Evolutionary conservation across 2,888 invertebrate species (phyloP).

Genomic region (Andrena marginata): DNA sequence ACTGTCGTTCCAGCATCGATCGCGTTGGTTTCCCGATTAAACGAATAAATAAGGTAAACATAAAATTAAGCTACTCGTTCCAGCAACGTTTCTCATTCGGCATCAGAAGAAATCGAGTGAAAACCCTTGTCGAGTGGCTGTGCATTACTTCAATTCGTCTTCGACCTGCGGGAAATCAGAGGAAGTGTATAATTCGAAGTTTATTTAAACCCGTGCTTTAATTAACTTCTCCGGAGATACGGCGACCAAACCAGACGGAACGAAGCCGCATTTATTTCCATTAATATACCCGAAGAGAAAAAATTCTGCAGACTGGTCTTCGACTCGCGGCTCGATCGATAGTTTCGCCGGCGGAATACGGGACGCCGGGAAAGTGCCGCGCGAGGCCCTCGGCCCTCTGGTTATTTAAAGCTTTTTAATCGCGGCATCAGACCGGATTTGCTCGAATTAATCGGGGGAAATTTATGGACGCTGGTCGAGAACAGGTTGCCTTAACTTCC

Average conservation of each 20-base stretch:
- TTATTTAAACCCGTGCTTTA: conserved; percentile 5
- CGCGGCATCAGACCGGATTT: conserved; percentile 38
- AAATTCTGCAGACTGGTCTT: background rate
- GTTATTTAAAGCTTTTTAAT: conserved; percentile 46
- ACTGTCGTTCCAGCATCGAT: background rate
- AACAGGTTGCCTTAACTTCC: conserved; percentile 54
- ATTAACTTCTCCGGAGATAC: background rate
- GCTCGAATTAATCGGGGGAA: conserved; percentile 53
- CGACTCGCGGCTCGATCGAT: conserved; percentile 5
- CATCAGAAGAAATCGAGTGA: background rate
- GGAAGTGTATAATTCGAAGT: conserved; percentile 3
- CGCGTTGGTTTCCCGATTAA: background rate
- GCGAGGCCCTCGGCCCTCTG: background rate
- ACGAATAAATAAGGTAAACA: background rate
- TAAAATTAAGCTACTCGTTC: background rate
- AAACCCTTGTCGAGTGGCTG: background rate
- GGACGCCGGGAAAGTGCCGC: background rate
- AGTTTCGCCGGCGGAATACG: conserved; percentile 4
- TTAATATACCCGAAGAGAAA: too few species aligned
- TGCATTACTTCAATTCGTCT: background rate
- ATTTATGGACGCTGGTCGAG: conserved; percentile 43
- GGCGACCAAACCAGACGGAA: background rate
- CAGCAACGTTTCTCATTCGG: background rate
- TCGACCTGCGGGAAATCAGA: background rate
- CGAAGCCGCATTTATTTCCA: too few species aligned